Evolutionary conservation across 1,140 invertebrate species (phyloP).

Genomic region (Branchinecta lynchi): DNA sequence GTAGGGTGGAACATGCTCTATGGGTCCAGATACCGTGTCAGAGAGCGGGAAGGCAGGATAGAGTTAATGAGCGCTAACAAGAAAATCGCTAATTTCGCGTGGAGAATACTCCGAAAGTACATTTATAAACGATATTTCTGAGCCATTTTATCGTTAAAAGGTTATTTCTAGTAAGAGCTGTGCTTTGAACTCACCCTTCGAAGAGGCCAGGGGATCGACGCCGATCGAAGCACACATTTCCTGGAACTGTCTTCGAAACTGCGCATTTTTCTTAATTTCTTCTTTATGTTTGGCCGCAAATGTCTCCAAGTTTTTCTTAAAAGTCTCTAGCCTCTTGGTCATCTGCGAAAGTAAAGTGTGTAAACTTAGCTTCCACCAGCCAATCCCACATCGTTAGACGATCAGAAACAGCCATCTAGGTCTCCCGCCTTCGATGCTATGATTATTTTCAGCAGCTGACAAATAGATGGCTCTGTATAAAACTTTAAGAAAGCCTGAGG

Average conservation of each 20-base stretch:
- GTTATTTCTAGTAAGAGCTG: not conserved
- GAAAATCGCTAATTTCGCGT: no score
- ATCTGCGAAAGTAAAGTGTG: constrained; percentile 41
- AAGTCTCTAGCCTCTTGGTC: constrained; percentile 83
- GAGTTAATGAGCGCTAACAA: no score
- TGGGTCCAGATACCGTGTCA: no score
- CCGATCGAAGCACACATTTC: constrained; percentile 99
- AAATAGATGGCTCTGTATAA: not conserved
- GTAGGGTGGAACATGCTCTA: no score
- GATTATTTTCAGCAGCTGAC: not conserved
- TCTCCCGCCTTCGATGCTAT: not conserved
- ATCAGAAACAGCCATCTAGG: not conserved
- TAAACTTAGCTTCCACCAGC: constrained; percentile 19
- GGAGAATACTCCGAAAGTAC: no score
- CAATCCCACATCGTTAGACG: constrained; percentile 13
- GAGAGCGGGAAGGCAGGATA: no score
- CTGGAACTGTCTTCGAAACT: constrained; percentile 90
- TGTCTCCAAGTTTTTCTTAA: constrained; percentile 82
- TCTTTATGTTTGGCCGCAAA: constrained; percentile 89
- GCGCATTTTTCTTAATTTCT: constrained; percentile 82
- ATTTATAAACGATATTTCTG: no score
- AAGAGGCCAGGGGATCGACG: constrained; percentile 90
- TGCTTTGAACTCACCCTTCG: constrained; percentile 39
- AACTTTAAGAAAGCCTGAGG: constrained; percentile 2
- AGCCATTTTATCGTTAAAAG: no score